Percentiles rank a stretch among this genome's conserved stretches.
phyloP scores from a whole-genome alignment of 2,797 vertebrate species.

The Buceros bicornis region DNA sequence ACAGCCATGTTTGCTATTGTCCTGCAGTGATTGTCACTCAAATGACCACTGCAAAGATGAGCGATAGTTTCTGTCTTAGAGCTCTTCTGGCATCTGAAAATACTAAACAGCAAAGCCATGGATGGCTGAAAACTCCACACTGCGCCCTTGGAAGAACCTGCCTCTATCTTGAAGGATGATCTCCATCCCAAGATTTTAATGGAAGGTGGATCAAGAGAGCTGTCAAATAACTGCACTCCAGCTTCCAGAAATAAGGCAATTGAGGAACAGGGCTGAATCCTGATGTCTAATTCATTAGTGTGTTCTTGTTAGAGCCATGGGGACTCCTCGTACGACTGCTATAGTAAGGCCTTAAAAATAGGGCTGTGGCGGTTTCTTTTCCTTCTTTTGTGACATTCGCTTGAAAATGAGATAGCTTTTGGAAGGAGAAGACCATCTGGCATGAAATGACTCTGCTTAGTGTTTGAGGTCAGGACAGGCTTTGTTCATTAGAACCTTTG shows the following conservation, averaged over 20 bases:
- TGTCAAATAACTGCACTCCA: not conserved
- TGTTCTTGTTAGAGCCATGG: not conserved
- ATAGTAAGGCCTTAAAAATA: not conserved
- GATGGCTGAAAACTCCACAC: not conserved
- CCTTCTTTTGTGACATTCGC: not conserved
- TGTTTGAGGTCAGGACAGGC: not conserved
- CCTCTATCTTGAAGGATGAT: constrained; percentile 6
- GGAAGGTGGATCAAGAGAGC: not conserved
- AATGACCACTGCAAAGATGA: not conserved
- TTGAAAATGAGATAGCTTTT: not conserved
- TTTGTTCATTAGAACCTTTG: not conserved
- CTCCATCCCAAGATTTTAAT: not conserved
- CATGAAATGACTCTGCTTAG: not conserved
- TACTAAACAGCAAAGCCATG: not conserved
- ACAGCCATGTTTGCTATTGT: not conserved
- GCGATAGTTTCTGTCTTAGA: not conserved
- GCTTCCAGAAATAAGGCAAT: not conserved
- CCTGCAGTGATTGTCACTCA: not conserved
- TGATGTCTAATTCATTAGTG: not conserved
- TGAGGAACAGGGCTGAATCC: not conserved
- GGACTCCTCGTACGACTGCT: not conserved
- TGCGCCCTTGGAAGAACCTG: not conserved
- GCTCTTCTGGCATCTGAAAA: not conserved
- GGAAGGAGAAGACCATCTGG: not conserved
- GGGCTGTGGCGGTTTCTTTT: not conserved